Evolutionary conservation across 2,888 invertebrate species (phyloP).

Genomic region (Andrena dorsata): DNA sequence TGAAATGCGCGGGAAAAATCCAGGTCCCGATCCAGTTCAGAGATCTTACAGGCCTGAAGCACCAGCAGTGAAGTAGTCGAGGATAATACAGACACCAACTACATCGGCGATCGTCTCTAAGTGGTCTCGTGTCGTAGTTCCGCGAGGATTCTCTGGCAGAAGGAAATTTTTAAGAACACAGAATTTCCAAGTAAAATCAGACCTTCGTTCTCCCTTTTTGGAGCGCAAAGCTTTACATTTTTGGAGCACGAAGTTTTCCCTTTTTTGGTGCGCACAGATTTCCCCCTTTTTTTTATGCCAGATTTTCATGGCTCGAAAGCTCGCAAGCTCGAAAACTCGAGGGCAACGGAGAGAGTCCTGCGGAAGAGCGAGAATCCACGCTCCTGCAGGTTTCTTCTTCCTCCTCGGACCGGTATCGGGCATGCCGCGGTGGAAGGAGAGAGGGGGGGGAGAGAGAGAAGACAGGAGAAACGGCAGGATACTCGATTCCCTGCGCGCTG

Average conservation of each 20-base stretch:
- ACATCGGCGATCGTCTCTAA: too few relatives aligned
- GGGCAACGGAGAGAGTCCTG: not conserved
- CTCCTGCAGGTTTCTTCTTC: conserved; percentile 55
- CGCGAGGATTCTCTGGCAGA: too few relatives aligned
- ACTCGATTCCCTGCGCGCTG: conserved; percentile 71
- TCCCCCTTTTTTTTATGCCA: not conserved
- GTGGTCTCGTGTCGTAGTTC: too few relatives aligned
- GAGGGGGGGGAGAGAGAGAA: conserved; percentile 19
- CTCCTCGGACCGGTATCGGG: conserved; percentile 58
- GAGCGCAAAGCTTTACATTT: not conserved
- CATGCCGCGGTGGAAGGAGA: not conserved
- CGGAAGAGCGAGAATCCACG: conserved; percentile 34
- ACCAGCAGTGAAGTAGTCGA: too few relatives aligned
- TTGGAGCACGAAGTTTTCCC: not conserved
- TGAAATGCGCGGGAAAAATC: not conserved
- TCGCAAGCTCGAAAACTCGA: not conserved
- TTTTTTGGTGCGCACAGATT: not conserved
- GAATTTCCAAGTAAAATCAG: too few relatives aligned
- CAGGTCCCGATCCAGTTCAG: not conserved
- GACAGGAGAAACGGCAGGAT: conserved; percentile 67
- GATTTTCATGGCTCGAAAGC: not conserved
- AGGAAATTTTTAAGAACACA: too few relatives aligned
- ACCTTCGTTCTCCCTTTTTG: too few relatives aligned
- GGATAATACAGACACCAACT: too few relatives aligned
- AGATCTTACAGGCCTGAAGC: too few relatives aligned